Conservation (phyloP, 2,113 vertebrate species). For the Labeo catla region DNA sequence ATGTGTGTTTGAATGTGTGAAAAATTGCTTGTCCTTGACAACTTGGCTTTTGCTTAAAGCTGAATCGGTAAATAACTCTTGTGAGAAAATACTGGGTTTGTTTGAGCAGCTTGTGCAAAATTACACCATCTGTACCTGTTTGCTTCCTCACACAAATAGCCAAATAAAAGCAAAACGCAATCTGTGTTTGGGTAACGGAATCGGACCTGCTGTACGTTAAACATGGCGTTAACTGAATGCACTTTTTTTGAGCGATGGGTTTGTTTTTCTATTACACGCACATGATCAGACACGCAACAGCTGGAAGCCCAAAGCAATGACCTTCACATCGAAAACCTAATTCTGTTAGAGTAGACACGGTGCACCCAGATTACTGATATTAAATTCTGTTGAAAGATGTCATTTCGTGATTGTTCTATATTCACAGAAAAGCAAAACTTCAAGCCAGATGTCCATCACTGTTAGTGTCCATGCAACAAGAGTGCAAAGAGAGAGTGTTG, state of each 20-base stretch:
- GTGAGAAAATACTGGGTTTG: conserved; percentile 4
- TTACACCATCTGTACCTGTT: conserved; percentile 4
- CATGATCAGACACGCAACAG: not conserved
- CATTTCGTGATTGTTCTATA: conserved; percentile 2
- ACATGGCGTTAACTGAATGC: not conserved
- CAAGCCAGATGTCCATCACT: conserved; percentile 16
- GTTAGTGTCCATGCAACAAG: conserved; percentile 8
- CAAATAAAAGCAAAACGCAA: not conserved
- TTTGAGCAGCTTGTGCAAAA: conserved; percentile 13
- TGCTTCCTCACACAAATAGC: not conserved
- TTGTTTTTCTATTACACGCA: conserved; percentile 8
- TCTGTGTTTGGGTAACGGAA: not conserved
- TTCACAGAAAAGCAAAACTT: not conserved
- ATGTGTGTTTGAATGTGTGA: not conserved
- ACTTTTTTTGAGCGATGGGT: not conserved
- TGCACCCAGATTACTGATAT: not conserved
- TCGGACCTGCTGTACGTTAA: not conserved
- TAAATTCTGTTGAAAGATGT: not conserved
- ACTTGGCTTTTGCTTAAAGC: not conserved
- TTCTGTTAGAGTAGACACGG: not conserved
- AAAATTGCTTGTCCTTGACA: not conserved
- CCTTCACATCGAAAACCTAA: conserved; percentile 4
- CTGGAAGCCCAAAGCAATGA: conserved; percentile 7
- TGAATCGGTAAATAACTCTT: not conserved
- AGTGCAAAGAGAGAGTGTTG: conserved; percentile 30